Conservation (phyloP, 2,888 invertebrate genomes). For the Diadromus collaris region DNA sequence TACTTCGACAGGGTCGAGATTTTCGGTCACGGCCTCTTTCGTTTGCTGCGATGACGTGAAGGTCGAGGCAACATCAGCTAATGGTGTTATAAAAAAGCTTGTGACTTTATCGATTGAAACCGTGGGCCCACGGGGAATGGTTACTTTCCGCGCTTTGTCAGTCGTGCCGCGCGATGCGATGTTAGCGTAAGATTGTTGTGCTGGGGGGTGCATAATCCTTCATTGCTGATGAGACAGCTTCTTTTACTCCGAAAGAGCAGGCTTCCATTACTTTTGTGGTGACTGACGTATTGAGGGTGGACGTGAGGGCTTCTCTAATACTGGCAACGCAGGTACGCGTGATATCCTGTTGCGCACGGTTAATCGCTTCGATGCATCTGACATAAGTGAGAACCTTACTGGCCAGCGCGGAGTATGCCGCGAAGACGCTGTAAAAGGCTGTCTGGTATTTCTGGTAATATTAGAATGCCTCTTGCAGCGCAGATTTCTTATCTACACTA, state of each 20-base stretch:
- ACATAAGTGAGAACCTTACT: not conserved
- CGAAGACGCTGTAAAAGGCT: constrained; percentile 23
- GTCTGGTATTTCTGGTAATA: constrained; percentile 39
- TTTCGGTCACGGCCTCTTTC: not conserved
- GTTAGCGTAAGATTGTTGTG: not conserved
- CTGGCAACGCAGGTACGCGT: not conserved
- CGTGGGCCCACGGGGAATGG: not conserved
- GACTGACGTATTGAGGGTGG: not conserved
- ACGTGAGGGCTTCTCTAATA: not conserved
- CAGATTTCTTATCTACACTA: constrained; percentile 15
- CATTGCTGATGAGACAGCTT: not conserved
- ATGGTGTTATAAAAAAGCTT: constrained; percentile 12
- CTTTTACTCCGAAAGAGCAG: constrained; percentile 20
- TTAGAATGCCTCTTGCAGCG: constrained; percentile 17
- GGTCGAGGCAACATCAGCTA: not conserved
- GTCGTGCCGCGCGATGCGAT: not conserved
- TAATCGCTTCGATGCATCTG: not conserved
- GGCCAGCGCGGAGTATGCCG: constrained; percentile 20
- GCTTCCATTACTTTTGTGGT: not conserved
- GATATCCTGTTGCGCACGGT: not conserved
- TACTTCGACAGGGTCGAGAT: not conserved
- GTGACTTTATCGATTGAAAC: not conserved
- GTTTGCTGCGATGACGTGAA: constrained; percentile 14
- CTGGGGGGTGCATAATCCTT: too few species aligned
- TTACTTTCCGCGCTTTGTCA: not conserved